Evolutionary conservation across 1,140 invertebrate genomes (phyloP).

Genomic region (Scaptomyza hsui): DNA sequence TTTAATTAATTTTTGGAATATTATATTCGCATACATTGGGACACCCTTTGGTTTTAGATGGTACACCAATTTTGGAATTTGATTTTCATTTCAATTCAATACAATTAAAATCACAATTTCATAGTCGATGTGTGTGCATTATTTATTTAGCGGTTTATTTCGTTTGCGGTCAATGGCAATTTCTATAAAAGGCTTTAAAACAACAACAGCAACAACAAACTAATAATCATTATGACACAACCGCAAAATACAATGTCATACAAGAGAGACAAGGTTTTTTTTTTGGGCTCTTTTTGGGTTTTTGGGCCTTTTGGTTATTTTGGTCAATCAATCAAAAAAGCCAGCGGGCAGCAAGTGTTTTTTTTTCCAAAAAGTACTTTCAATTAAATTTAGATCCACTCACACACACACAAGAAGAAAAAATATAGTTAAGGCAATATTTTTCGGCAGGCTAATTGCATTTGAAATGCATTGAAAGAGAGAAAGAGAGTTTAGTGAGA

Average conservation of each 20-base stretch:
- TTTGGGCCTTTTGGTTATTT: conserved; percentile 30
- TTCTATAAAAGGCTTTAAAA: conserved; percentile 39
- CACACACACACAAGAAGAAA: not conserved
- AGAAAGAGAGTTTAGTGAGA: not conserved
- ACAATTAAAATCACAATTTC: conserved; percentile 57
- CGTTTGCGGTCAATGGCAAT: conserved; percentile 54
- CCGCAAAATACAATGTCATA: conserved; percentile 64
- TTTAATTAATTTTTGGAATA: conserved; percentile 73
- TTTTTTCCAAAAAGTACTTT: conserved; percentile 30
- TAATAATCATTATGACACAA: conserved; percentile 65
- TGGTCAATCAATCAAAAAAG: conserved; percentile 59
- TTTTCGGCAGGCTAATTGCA: conserved; percentile 23
- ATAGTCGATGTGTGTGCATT: conserved; percentile 52
- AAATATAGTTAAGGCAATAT: not conserved
- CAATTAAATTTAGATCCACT: conserved; percentile 20
- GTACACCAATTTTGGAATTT: conserved; percentile 27
- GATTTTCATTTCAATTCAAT: conserved; percentile 11
- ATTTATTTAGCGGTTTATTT: conserved; percentile 78
- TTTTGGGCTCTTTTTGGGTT: not conserved
- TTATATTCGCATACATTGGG: conserved; percentile 12
- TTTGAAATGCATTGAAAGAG: conserved; percentile 5
- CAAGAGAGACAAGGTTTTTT: conserved; percentile 16
- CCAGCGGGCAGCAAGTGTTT: conserved; percentile 35
- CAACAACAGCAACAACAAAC: conserved; percentile 1
- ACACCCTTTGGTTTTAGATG: conserved; percentile 25